Conservation (phyloP, 2,113 vertebrate genomes). For the Gallinago media region DNA sequence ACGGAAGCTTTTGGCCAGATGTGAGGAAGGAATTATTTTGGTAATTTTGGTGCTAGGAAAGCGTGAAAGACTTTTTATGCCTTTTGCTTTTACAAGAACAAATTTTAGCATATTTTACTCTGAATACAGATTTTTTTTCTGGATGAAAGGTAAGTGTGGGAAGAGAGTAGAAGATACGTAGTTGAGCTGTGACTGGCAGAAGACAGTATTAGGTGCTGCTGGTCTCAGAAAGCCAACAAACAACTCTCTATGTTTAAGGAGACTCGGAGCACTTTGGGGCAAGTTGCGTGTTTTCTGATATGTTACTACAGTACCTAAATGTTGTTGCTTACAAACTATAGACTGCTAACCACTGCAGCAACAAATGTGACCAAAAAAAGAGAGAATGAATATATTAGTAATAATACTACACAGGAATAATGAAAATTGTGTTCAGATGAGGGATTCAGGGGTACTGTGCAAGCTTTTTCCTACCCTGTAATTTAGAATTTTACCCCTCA, state of each 20-base stretch:
- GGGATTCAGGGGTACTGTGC: background rate
- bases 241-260: background rate
- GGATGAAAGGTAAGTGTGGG: background rate
- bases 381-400: background rate
- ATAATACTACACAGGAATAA: background rate
- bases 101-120: background rate
- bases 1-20: background rate
- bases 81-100: background rate
- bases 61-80: background rate
- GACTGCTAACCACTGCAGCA: background rate
- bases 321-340: background rate
- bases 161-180: background rate
- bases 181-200: background rate
- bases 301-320: background rate
- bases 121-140: background rate
- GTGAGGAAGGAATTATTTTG: background rate
- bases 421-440: background rate
- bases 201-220: background rate
- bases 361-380: background rate
- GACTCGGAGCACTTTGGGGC: background rate
- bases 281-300: background rate
- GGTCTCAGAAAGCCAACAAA: background rate
- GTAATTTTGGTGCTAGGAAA: background rate
- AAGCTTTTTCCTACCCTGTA: background rate
- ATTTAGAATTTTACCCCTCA: background rate